Conservation (phyloP, 2,113 vertebrate genomes). For the Neolamprologus sp. region DNA sequence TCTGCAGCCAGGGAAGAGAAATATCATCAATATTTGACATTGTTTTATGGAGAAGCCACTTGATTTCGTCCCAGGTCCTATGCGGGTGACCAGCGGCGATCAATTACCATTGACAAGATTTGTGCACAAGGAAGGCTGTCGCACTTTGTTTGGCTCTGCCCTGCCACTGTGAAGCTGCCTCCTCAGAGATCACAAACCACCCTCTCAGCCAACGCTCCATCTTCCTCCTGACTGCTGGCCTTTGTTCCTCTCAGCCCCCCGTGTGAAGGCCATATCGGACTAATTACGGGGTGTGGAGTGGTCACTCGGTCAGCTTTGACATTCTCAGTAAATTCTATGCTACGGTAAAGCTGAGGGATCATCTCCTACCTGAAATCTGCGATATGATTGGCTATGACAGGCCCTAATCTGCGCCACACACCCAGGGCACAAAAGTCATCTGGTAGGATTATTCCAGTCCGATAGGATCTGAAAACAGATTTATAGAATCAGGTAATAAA, state of each 20-base stretch:
- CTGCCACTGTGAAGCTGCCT: constrained; percentile 47
- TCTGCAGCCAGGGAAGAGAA: constrained; percentile 70
- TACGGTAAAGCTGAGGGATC: background rate
- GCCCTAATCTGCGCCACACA: background rate
- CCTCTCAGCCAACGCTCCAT: constrained; percentile 51
- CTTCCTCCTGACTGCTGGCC: constrained; percentile 34
- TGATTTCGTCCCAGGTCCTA: constrained; percentile 71
- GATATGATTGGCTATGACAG: background rate
- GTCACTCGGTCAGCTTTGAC: background rate
- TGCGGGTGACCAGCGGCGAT: constrained; percentile 70
- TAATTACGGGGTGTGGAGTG: constrained; percentile 5
- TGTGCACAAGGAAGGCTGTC: constrained; percentile 61
- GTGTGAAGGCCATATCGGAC: background rate
- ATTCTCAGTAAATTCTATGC: background rate
- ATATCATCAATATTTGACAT: constrained; percentile 80
- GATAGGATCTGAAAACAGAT: background rate
- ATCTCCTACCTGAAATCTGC: background rate
- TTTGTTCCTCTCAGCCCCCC: constrained; percentile 27
- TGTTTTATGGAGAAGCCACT: constrained; percentile 77
- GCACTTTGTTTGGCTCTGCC: constrained; percentile 61
- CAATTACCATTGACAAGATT: constrained; percentile 74
- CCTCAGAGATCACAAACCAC: constrained; percentile 57
- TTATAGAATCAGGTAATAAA: background rate
- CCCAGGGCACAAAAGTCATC: background rate
- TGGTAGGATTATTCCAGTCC: background rate